These are phyloP conservation scores for Tridacna gigas DNA, from an alignment of 2,888 invertebrate genomes.

Conservation along the genomic window DNA sequence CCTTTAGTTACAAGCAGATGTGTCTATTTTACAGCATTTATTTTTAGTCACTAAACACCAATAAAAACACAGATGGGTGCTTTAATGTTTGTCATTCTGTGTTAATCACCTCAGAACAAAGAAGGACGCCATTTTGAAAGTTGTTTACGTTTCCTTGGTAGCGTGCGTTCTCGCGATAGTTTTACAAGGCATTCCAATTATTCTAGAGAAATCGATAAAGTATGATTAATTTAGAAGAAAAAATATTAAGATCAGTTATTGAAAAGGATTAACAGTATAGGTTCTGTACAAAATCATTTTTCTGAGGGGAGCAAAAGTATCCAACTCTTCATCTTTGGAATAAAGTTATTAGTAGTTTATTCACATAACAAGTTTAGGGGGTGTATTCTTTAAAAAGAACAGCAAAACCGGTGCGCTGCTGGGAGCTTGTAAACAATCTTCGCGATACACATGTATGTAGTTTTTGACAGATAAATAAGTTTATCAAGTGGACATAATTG, in stretches of 20 bases:
- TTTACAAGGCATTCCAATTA: background rate
- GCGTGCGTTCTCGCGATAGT: conserved; percentile 22
- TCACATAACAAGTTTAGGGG: conserved; percentile 4
- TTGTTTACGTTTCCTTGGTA: conserved; percentile 33
- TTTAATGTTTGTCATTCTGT: too few species aligned
- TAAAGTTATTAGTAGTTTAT: too few species aligned
- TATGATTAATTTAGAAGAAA: background rate
- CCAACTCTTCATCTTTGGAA: too few species aligned
- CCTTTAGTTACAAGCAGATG: too few species aligned
- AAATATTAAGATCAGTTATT: background rate
- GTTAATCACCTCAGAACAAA: too few species aligned
- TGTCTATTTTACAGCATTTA: too few species aligned
- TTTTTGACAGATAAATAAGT: conserved; percentile 10
- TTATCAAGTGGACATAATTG: background rate
- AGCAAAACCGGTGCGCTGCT: conserved; percentile 62
- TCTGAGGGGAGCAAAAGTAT: too few species aligned
- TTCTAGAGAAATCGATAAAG: background rate
- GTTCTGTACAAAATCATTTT: too few species aligned
- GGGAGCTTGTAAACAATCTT: conserved; percentile 64
- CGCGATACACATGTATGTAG: conserved; percentile 26
- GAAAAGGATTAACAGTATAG: too few species aligned
- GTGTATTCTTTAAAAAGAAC: conserved; percentile 30
- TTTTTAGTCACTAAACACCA: too few species aligned
- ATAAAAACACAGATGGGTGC: too few species aligned
- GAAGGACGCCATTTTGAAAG: conserved; percentile 19